phyloP scores from a whole-genome alignment of 2,888 invertebrate species.

The Eudasyphora cyanicolor region DNA sequence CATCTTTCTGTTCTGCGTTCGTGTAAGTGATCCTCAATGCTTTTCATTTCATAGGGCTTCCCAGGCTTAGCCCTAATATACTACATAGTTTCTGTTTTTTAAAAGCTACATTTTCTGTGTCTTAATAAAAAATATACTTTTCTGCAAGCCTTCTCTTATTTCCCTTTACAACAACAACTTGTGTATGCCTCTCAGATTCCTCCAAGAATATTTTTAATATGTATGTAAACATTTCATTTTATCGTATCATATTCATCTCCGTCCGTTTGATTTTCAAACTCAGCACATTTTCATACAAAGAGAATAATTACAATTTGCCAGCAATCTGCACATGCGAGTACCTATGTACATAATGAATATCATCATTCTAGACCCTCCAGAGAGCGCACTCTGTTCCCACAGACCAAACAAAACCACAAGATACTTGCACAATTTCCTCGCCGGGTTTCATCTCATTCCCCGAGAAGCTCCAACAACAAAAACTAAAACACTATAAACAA shows the following conservation, averaged over 20 bases:
- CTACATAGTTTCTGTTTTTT: no score
- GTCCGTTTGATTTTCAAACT: constrained; percentile 17
- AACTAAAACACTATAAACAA: constrained; percentile 15
- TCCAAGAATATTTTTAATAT: not conserved
- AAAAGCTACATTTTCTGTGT: no score
- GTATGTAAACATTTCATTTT: not conserved
- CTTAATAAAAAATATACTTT: not conserved
- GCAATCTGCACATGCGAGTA: constrained; percentile 32
- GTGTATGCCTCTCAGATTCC: not conserved
- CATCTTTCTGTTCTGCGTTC: no score
- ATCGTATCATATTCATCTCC: not conserved
- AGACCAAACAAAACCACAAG: constrained; percentile 52
- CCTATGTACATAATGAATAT: not conserved
- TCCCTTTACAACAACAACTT: not conserved
- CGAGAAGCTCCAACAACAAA: not conserved
- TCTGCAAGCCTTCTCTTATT: not conserved
- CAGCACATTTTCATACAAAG: constrained; percentile 32
- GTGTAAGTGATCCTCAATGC: no score
- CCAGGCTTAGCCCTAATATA: no score
- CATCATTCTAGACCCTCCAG: not conserved
- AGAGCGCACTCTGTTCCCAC: not conserved
- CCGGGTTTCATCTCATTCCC: no score
- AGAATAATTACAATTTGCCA: constrained; percentile 21
- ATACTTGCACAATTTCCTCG: constrained; percentile 51
- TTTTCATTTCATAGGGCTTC: no score